Base-by-base conservation (phyloP, 2,888 invertebrate species). In the Eudemis profundana region DNA sequence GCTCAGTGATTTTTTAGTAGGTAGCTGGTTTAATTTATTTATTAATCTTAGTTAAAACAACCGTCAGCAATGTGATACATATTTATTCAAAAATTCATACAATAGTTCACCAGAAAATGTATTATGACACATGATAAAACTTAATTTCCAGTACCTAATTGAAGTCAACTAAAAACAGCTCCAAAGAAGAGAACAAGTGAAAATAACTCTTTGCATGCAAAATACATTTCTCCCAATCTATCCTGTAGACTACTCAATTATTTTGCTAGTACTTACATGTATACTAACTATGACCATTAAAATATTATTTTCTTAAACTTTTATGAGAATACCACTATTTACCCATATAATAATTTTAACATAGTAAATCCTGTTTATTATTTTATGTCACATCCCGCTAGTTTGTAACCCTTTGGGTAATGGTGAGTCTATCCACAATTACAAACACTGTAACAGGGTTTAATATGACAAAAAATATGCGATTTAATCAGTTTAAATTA, bases 1-100 rank as follows among this genome's bases (percentile, higher is more conserved):
- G n/a, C n/a, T n/a, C n/a, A n/a, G n/a, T n/a, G n/a, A n/a, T n/a
- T n/a, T n/a, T n/a, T n/a, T n/a, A n/a, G n/a, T n/a, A n/a, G n/a
- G n/a, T n/a, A n/a, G n/a, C n/a, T n/a, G n/a, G n/a, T n/a, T n/a
- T n/a, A n/a, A n/a, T n/a, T n/a, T n/a, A n/a, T n/a, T n/a, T n/a
- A n/a, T n/a, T n/a, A n/a, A n/a, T n/a, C n/a, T n/a, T n/a, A n/a
- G n/a, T n/a, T 19, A 17, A 46, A 10, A 46, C 5, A 46, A 19
- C n/a, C n/a, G 23, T 14, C 27, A 27, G 27, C 14, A 47, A 27
- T 27, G n/a, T 47, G 27, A n/a, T 27, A 47, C 47, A 27, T 47
- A 27, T 47, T 47, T 47, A 47, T 27, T 47, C 47, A 47, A 23
- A 47, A 47, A 27, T 47, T 27, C 47, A 47, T 14, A 47, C 10